Conservation (phyloP, 2,797 vertebrate genomes). For the Sebastes glaucus region DNA sequence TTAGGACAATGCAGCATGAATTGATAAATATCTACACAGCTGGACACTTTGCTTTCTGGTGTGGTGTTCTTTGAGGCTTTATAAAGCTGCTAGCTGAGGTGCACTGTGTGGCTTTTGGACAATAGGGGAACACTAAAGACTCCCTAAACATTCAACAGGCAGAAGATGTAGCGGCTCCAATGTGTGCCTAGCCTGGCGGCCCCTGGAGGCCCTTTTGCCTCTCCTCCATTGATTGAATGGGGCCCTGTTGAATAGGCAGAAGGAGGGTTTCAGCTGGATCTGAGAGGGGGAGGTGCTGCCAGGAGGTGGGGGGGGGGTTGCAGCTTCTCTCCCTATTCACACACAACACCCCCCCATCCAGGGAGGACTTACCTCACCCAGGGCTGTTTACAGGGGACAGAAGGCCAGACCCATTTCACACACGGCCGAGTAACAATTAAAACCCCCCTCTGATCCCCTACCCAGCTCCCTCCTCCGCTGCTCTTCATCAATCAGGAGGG, state of each 20-base stretch:
- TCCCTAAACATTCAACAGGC: slow-evolving; percentile 51
- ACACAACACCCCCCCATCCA: slow-evolving; percentile 38
- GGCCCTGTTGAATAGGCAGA: slow-evolving; percentile 72
- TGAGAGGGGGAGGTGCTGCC: slow-evolving; percentile 54
- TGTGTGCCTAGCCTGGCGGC: slow-evolving; percentile 62
- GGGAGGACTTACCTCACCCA: slow-evolving; percentile 64
- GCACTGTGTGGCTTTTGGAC: slow-evolving; percentile 46
- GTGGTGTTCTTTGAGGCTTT: slow-evolving; percentile 43
- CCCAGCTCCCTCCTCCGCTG: slow-evolving; percentile 48
- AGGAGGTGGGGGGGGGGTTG: slow-evolving; percentile 31
- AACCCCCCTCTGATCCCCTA: slow-evolving; percentile 50
- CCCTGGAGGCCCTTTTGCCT: slow-evolving; percentile 67
- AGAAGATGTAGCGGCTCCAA: slow-evolving; percentile 45
- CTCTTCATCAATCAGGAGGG: slow-evolving; percentile 76
- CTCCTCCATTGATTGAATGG: slow-evolving; percentile 67
- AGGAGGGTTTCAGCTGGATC: slow-evolving; percentile 68
- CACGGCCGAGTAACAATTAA: slow-evolving; percentile 80
- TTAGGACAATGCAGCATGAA: slow-evolving; percentile 1
- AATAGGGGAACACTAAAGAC: slow-evolving; percentile 45
- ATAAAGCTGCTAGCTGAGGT: slow-evolving; percentile 44
- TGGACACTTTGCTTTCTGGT: slow-evolving; percentile 16
- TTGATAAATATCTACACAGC: slow-evolving; percentile 35
- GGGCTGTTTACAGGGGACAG: slow-evolving; percentile 78
- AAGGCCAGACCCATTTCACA: slow-evolving; percentile 79
- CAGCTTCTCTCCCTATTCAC: slow-evolving; percentile 58